Percentiles rank a stretch among this genome's conserved stretches.
Evolutionary conservation across 2,113 vertebrate species (phyloP).

Genomic region (Bufo bufo): DNA sequence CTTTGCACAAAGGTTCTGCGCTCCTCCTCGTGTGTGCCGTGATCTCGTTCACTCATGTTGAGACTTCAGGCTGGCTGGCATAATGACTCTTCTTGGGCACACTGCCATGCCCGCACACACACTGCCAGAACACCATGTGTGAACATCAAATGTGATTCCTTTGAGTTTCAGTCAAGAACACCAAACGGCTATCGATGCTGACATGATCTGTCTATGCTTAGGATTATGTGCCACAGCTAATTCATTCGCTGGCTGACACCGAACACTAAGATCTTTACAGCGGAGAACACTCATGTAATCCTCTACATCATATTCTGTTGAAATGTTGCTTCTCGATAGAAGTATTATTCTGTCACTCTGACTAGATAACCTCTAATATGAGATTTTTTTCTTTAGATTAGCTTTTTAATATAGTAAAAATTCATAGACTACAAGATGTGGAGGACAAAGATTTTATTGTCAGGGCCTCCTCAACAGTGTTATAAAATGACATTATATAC

Average conservation of each 20-base stretch:
- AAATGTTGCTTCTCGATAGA: background rate
- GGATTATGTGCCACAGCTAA: slow-evolving; percentile 43
- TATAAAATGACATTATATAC: too few species aligned
- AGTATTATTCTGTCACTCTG: background rate
- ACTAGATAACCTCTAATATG: background rate
- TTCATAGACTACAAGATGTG: too few species aligned
- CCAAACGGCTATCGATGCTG: slow-evolving; percentile 45
- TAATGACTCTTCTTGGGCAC: slow-evolving; percentile 33
- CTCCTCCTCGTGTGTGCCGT: background rate
- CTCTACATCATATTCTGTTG: background rate
- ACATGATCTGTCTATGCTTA: slow-evolving; percentile 42
- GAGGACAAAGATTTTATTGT: too few species aligned
- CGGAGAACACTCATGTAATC: background rate
- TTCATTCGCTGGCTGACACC: slow-evolving; percentile 30
- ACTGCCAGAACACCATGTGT: slow-evolving; percentile 49
- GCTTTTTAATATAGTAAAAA: too few species aligned
- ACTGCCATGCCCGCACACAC: background rate
- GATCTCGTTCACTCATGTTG: background rate
- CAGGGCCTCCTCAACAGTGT: too few species aligned
- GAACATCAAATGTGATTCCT: slow-evolving; percentile 54
- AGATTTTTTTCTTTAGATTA: background rate
- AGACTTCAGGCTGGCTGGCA: background rate
- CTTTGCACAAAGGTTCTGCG: background rate
- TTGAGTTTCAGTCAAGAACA: slow-evolving; percentile 42
- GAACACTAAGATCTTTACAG: slow-evolving; percentile 9